A percentile compares a stretch with the other conserved stretches of the same genome.
phyloP scores from a whole-genome alignment of 1,140 invertebrate species.

The Lithobius niger region DNA sequence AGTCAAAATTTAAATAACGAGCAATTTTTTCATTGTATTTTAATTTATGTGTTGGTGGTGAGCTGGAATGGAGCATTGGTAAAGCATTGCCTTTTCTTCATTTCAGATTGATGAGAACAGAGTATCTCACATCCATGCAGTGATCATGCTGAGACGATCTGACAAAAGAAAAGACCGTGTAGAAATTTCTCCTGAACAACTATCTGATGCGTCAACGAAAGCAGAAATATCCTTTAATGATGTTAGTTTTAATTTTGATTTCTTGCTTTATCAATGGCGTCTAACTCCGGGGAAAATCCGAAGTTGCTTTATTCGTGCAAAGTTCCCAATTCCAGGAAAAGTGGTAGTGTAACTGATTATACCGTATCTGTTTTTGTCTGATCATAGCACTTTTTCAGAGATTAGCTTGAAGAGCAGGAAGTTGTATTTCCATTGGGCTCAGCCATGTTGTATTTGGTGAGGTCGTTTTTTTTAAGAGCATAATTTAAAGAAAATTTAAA shows the following conservation, averaged over 20 bases:
- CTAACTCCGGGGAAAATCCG: background rate
- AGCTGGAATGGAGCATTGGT: too few species aligned
- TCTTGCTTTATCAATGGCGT: too few species aligned
- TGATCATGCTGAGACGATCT: constrained; percentile 57
- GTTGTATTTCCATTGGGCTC: too few species aligned
- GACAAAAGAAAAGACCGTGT: constrained; percentile 75
- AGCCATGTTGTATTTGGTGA: too few species aligned
- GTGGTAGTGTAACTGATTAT: constrained; percentile 7
- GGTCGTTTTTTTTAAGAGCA: too few species aligned
- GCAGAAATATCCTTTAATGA: constrained; percentile 30
- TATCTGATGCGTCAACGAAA: constrained; percentile 37
- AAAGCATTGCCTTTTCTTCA: constrained; percentile 34
- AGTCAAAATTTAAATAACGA: too few species aligned
- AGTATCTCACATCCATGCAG: constrained; percentile 54
- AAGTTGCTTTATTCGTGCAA: constrained; percentile 7
- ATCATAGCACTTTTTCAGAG: too few species aligned
- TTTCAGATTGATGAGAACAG: constrained; percentile 41
- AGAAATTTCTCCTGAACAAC: constrained; percentile 70
- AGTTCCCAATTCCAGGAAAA: constrained; percentile 5
- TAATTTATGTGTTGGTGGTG: too few species aligned
- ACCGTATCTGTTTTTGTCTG: too few species aligned
- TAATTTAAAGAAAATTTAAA: too few species aligned
- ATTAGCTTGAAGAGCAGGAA: too few species aligned
- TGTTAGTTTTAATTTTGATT: background rate
- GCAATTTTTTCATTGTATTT: too few species aligned